Percentiles rank a stretch among this genome's conserved stretches.
Conservation (phyloP, 2,888 invertebrate genomes). For the Oxyteleia sp. region DNA sequence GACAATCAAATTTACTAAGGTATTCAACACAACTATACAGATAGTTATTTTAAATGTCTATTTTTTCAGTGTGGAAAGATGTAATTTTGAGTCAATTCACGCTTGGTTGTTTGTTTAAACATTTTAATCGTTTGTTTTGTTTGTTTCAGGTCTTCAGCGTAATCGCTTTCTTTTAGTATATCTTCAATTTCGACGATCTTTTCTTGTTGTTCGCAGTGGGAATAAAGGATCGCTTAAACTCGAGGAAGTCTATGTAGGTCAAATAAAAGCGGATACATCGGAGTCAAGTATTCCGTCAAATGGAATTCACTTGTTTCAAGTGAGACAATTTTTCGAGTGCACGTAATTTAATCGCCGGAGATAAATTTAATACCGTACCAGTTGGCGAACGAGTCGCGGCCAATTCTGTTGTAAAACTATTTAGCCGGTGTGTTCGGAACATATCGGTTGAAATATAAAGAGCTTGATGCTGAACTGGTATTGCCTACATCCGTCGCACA, state of each 20-base stretch:
- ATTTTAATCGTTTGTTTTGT: too few species aligned
- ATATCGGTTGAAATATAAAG: conserved; percentile 37
- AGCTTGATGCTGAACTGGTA: conserved; percentile 40
- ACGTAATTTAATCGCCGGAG: conserved; percentile 46
- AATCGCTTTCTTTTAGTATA: background rate
- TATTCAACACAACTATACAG: too few species aligned
- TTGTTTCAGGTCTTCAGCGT: too few species aligned
- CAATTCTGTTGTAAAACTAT: conserved; percentile 38
- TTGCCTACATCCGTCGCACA: conserved; percentile 41
- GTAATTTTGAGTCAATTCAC: too few species aligned
- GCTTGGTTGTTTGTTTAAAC: too few species aligned
- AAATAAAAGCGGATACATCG: conserved; percentile 54
- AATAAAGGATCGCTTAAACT: background rate
- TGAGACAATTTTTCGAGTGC: conserved; percentile 41
- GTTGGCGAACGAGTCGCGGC: conserved; percentile 41
- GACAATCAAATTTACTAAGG: too few species aligned
- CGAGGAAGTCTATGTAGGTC: conserved; percentile 42
- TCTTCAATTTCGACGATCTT: background rate
- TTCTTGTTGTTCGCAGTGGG: conserved; percentile 8
- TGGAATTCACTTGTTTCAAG: conserved; percentile 54
- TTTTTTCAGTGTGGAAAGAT: too few species aligned
- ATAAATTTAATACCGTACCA: conserved; percentile 61
- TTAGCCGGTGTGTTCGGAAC: conserved; percentile 37
- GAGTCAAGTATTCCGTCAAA: conserved; percentile 49
- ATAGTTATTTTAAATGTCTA: too few species aligned